Conservation (phyloP, 2,797 vertebrate genomes). For the Hydrophis major region DNA sequence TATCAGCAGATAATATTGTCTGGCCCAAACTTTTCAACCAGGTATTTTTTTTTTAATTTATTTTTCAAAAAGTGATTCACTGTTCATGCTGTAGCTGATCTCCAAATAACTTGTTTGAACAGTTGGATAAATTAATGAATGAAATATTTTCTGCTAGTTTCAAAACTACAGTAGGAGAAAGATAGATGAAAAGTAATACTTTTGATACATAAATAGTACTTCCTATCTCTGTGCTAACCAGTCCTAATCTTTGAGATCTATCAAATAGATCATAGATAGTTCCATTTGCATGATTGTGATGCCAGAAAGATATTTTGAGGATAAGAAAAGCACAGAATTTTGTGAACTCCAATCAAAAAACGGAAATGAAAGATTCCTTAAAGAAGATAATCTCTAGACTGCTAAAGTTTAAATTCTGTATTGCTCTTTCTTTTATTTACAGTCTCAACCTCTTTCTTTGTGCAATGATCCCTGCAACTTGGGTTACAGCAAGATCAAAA, state of each 20-base stretch:
- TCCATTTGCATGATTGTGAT: neutral
- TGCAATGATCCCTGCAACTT: neutral
- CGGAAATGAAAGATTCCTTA: neutral
- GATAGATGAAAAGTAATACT: neutral
- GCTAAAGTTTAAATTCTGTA: neutral
- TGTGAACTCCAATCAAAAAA: neutral
- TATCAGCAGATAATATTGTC: too few relatives aligned
- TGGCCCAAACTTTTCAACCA: too few relatives aligned
- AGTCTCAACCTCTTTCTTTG: neutral
- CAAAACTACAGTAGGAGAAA: neutral
- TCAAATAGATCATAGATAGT: neutral
- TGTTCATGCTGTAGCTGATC: neutral
- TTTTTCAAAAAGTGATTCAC: neutral
- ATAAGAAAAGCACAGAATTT: neutral
- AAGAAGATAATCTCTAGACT: neutral
- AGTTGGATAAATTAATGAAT: neutral
- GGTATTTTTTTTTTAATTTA: too few relatives aligned
- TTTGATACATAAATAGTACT: neutral
- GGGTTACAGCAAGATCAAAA: neutral
- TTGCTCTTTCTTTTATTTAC: neutral
- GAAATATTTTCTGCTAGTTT: neutral
- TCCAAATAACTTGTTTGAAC: neutral
- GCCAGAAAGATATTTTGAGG: neutral
- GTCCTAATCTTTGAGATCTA: neutral
- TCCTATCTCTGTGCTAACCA: neutral